Evolutionary conservation across 2,797 vertebrate genomes (phyloP), one percentile per base, ranked within the genome.

Genomic region (Austrolebias charrua): DNA sequence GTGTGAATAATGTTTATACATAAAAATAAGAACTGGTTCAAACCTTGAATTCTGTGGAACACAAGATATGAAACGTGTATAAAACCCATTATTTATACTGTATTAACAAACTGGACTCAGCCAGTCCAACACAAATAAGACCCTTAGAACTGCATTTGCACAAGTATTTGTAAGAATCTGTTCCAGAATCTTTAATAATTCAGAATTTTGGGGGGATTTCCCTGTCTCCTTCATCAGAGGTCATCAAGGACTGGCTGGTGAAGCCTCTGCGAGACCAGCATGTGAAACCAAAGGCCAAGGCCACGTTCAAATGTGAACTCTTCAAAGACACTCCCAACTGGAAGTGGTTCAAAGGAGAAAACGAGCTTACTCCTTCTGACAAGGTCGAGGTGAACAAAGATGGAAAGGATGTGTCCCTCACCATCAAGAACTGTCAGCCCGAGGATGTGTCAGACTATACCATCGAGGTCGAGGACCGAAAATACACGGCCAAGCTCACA

Each of bases 201-300:
- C 1, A 20, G 10, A 35, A 4, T 3, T 14, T 4, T 55, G 24
- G 5, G 24, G 15, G 31, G 20, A 1, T 19, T 19, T 24, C 24
- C 43, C 5, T 28, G 15, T 8, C 91, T 93, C 78, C 81, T 91
- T 73, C 14, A 18, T 55, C 90, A 99, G 98, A 98, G 90, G 71
- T 95, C 38, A 95, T 98, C 82, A 95, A 96, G 86, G 97, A 99
- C 73, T 99, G 98, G 98, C 85, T 99, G 78, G 95, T 96, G 80
- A 98, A 95, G 78, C 96, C 96, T 56, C 92, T 99, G 80, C 94
- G 95, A 75, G 96, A 99, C 69, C 98, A 99, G 76, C 96, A 99
- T 24, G 97, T 99, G 53, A 98, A 98, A 83, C 96, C 96, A 14
- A 99, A 95, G 81, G 88, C 93, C 50, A 95, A 93, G 28, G 98